Base-by-base conservation (phyloP, 2,888 invertebrate genomes). In the Monoplex corrugatus region DNA sequence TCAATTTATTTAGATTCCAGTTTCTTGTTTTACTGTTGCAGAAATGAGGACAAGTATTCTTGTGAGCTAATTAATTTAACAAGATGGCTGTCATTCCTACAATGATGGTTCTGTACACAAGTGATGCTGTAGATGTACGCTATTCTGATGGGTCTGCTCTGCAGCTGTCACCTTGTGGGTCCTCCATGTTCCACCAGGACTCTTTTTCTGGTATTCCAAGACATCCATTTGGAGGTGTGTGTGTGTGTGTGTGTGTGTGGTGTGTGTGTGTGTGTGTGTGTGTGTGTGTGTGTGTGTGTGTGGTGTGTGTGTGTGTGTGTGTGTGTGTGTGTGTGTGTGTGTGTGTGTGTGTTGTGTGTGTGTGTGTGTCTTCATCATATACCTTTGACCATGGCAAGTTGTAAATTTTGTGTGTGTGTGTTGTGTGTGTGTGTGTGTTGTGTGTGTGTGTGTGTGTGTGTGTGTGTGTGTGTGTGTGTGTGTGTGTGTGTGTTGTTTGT, bases 131-230 rank as follows among this genome's bases (percentile, higher is more conserved):
- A 40, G 94, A 95, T 87, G 94, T 95, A 0, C 90, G 94, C 13
- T 95, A 94, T 90, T 90, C 93, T 10, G 95, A 95, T 91, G 94
- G 94, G 1, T 93, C 94, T 8, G 87, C 93, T 35, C 91, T 95
- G 23, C 93, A 95, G 89, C 87, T 95, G 44, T 93, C 95, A 13
- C 93, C 95, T 16, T 95, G 95, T 93, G 95, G 95, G 5, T 91
- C 94, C 10, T 91, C 93, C 40, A 95, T 95, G 91, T 90, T 93
- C 19, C 93, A 94, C 90, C 92, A 94, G 87, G 90, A 92, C 75
- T 91, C 92, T 43, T 91, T 92, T 28, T 80, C 91, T 68, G 91
- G 89, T 50, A 87, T 87, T 2, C 88, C 92, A 10, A 80, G 28
- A 28, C 95, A 95, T 89, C 94, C 95, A 28, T 44, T 88, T 35